Base-by-base conservation (phyloP, 1,140 invertebrate genomes). In the Drosophila trapezifrons region DNA sequence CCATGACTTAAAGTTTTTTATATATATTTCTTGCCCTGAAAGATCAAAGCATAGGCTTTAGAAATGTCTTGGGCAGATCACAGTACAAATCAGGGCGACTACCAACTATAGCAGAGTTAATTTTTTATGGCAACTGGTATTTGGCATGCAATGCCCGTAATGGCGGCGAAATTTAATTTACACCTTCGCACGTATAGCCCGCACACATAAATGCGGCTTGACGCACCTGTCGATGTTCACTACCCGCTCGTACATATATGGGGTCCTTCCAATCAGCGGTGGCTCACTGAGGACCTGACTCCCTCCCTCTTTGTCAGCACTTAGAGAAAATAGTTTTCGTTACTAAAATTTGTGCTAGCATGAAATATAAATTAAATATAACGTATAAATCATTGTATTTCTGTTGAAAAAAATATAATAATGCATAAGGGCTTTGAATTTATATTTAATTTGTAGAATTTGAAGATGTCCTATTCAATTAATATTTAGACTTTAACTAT, bases 151-250 rank as follows among this genome's bases (percentile, higher is more conserved):
- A 42, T 62, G 38, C 51, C 46, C 57, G 78, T 76, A 84, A 66
- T 76, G 83, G 63, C 66, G 65, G 73, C 70, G 69, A 87, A 87
- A 87, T 87, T 87, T 87, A 87, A 87, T 87, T 87, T 87, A 87
- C 83, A 87, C 79, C 79, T 87, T 72, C 79, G 83, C 83, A 87
- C 83, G 79, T 87, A 10, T 32, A 87, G 29, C 64, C 55, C 76
- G 56, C 38, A 52, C 38, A 76, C 32, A 69, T 71, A 49, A 59
- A 35, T 49, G 51, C 47, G 38, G 32, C 25, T 46, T 35, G 43
- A 58, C 70, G 42, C 73, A 62, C 57, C 59, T 69, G 45, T 58
- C 32, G 64, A 29, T 64, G 58, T 63, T 72, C 75, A 35, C 49
- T 52, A 52, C 49, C 13, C 29, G 9, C 10, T 32, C 20, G 18